Base-by-base conservation (phyloP, 2,797 vertebrate genomes). In the Linurgus olivaceus region DNA sequence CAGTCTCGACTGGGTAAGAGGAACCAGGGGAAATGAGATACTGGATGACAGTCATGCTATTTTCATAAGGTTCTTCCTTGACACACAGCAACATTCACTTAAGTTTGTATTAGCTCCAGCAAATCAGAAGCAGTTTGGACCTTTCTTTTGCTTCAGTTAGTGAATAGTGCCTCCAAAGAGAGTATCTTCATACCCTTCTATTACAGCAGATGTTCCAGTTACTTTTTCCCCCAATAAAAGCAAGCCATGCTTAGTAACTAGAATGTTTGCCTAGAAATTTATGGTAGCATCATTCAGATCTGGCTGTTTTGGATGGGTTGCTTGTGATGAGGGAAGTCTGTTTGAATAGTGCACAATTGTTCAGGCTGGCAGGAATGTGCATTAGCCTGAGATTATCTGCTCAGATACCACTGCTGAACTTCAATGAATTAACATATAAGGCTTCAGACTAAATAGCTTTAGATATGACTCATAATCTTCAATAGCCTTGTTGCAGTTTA, bases 1-100 rank as follows among this genome's bases (percentile, higher is more conserved):
- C 99, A 99, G 96, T 99, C 99, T 59, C 99, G 99, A 89, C 97
- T 99, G 92, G 99, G 99, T 99, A 96, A 98, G 98, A 76, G 44
- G 75, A 68, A 23, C 54, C 25, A n/a, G 71, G 70, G 66, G 61
- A 37, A 33, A 13, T 11, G 79, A 93, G 67, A 61, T 91, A 15
- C 48, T 86, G 90, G 45, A 4, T 72, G 50, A 40, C 10, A 59
- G 51, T 17, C 66, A 14, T 37, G 35, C 51, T 83, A 0, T 45
- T 58, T 31, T 63, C 24, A 20, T 40, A 37, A 76, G 48, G 13
- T 44, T 44, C 40, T 93, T 73, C 51, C 24, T 4, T 90, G 40
- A 9, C 45, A 55, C 24, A 19, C n/a, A 73, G 44, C 58, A 79
- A 19, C 45, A 29, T 38, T 70, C 12, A 10, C 20, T 68, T 48